Conservation (phyloP, 92 coral and sea anemone genomes). For the Pocillopora meandrina region DNA sequence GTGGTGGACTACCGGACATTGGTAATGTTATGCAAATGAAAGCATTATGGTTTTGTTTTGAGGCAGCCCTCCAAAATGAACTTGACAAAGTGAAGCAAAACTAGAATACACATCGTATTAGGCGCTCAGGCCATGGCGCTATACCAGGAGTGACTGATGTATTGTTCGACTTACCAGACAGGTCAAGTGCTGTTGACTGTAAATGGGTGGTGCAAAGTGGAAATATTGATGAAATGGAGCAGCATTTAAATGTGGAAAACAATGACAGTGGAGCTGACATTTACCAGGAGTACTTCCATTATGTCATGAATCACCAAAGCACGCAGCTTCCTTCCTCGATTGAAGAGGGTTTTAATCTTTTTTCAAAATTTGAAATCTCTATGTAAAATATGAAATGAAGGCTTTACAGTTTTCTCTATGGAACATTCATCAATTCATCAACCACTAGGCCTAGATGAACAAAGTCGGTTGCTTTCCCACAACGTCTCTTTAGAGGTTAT, state of each 20-base stretch:
- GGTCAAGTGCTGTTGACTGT: conserved; percentile 60
- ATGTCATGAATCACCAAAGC: conserved; percentile 5
- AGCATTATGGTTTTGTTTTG: conserved; percentile 44
- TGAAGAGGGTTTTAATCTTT: conserved; percentile 15
- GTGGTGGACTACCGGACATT: conserved; percentile 47
- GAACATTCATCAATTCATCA: not conserved
- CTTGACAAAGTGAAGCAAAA: conserved; percentile 70
- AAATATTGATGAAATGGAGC: conserved; percentile 55
- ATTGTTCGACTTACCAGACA: conserved; percentile 63
- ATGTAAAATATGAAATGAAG: not conserved
- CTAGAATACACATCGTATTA: conserved; percentile 73
- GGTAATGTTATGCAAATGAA: conserved; percentile 53
- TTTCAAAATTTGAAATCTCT: conserved; percentile 25
- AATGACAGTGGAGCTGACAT: conserved; percentile 7
- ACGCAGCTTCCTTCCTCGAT: conserved; percentile 15
- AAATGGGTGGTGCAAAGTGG: conserved; percentile 45
- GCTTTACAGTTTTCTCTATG: not conserved
- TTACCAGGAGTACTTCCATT: conserved; percentile 19
- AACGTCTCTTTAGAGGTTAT: not conserved
- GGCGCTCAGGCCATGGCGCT: conserved; percentile 64
- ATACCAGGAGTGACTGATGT: conserved; percentile 75
- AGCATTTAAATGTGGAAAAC: conserved; percentile 16
- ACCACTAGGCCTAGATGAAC: not conserved
- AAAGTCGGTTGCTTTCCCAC: not conserved
- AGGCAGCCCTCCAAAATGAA: conserved; percentile 61